These are phyloP conservation scores for Dione vanillae DNA, from an alignment of 2,888 invertebrate species.

Conservation along the genomic window DNA sequence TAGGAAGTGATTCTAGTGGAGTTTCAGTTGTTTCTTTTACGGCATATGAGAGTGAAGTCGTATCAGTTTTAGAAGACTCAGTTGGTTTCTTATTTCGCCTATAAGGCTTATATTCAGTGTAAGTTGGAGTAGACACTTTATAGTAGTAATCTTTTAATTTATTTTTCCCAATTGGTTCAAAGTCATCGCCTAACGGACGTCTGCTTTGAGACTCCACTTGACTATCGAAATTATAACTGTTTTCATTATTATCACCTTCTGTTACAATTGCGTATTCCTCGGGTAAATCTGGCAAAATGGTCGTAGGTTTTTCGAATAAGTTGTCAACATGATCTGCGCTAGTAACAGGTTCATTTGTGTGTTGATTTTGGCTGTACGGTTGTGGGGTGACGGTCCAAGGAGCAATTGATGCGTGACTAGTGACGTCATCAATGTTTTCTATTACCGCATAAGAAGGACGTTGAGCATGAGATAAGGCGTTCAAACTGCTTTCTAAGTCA, in stretches of 20 bases:
- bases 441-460: slow-evolving; percentile 76
- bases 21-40: slow-evolving; percentile 61
- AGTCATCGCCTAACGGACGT: slow-evolving; percentile 76
- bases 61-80: slow-evolving; percentile 56
- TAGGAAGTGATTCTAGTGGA: slow-evolving; percentile 69
- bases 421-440: slow-evolving; percentile 68
- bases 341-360: slow-evolving; percentile 61
- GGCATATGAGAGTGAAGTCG: slow-evolving; percentile 54
- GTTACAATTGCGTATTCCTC: slow-evolving; percentile 77
- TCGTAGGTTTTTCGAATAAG: slow-evolving; percentile 62
- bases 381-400: slow-evolving; percentile 70
- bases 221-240: slow-evolving; percentile 72
- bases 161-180: slow-evolving; percentile 75
- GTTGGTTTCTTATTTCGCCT: slow-evolving; percentile 74
- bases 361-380: slow-evolving; percentile 60
- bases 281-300: slow-evolving; percentile 61
- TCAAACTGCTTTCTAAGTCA: slow-evolving; percentile 52
- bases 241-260: slow-evolving; percentile 73
- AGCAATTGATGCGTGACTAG: slow-evolving; percentile 65
- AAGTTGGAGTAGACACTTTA: slow-evolving; percentile 72
- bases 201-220: slow-evolving; percentile 77
- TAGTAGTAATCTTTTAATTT: slow-evolving; percentile 80
- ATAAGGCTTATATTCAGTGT: slow-evolving; percentile 64
- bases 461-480: slow-evolving; percentile 53
- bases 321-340: slow-evolving; percentile 58